Conservation (phyloP, 2,113 vertebrate genomes). For the Hippopotamus amphibius region DNA sequence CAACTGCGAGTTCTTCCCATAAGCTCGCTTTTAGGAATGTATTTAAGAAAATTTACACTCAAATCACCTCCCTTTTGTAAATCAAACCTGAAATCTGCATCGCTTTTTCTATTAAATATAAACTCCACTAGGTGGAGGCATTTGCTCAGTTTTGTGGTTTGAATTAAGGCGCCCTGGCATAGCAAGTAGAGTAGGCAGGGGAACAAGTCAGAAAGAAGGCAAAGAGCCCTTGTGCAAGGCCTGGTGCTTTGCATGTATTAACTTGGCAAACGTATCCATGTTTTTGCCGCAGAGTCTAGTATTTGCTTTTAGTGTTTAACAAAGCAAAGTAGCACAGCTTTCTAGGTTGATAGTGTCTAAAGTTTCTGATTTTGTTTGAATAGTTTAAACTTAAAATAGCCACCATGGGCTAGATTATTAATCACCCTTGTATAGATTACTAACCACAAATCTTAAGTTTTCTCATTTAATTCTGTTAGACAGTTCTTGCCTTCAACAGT, state of each 20-base stretch:
- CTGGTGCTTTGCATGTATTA: not conserved
- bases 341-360: not conserved
- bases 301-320: not conserved
- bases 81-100: not conserved
- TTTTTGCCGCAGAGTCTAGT: not conserved
- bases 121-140: conserved; percentile 83
- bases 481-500: not conserved
- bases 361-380: not conserved
- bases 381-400: conserved; percentile 31
- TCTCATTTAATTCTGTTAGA: not conserved
- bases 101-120: not conserved
- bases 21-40: not conserved
- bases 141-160: conserved; percentile 80
- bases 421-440: not conserved
- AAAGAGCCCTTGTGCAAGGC: not conserved
- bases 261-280: not conserved
- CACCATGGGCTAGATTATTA: not conserved
- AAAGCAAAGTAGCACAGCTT: not conserved
- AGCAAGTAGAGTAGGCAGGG: no score
- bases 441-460: not conserved
- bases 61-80: not conserved
- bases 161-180: accelerated
- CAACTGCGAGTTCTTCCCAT: not conserved
- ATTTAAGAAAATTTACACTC: not conserved
- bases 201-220: not conserved